Evolutionary conservation across 2,113 vertebrate species (phyloP).

Genomic region (Sebastes schlegelii): DNA sequence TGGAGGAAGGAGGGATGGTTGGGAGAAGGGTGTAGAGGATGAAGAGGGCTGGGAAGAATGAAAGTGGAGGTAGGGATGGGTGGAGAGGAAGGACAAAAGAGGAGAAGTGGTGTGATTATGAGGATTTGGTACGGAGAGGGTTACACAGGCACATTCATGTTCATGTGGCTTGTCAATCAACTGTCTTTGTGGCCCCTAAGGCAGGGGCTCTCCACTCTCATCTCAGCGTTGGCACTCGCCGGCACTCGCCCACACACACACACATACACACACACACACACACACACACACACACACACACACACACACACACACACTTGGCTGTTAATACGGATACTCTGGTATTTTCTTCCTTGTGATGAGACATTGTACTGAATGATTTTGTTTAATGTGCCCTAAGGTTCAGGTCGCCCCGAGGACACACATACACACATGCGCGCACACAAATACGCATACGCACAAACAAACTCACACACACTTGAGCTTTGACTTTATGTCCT

Average conservation of each 20-base stretch:
- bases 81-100: constrained; percentile 29
- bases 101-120: constrained; percentile 47
- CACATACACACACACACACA: too few relatives aligned
- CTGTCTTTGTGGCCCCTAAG: constrained; percentile 71
- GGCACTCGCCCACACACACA: constrained; percentile 54
- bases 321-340: constrained; percentile 57
- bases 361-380: constrained; percentile 65
- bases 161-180: constrained; percentile 73
- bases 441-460: constrained; percentile 12
- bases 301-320: constrained; percentile 45
- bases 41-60: constrained; percentile 17
- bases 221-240: constrained; percentile 65
- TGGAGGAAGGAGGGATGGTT: constrained; percentile 27
- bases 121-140: constrained; percentile 50
- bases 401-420: constrained; percentile 51
- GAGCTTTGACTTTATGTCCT: constrained; percentile 73
- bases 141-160: constrained; percentile 73
- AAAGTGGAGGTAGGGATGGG: constrained; percentile 21
- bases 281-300: constrained; percentile 26
- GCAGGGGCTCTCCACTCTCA: constrained; percentile 76
- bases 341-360: constrained; percentile 59
- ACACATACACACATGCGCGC: constrained; percentile 11
- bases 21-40: constrained; percentile 12
- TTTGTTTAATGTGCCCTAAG: constrained; percentile 42
- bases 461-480: constrained; percentile 39